phyloP scores from a whole-genome alignment of 1,140 invertebrate species.

The Brachionus plicatilis region DNA sequence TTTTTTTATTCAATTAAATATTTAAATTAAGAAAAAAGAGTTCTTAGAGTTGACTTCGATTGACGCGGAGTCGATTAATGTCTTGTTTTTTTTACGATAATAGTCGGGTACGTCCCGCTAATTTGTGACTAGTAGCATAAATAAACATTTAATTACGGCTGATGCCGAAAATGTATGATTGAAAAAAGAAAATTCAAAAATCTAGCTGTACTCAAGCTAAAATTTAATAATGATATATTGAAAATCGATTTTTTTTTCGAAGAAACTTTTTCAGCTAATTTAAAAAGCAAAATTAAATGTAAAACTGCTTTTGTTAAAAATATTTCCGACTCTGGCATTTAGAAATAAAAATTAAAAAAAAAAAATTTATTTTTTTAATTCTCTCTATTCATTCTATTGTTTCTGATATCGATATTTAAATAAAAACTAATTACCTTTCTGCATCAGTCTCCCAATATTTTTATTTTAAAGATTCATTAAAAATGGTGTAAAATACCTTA shows the following conservation, averaged over 20 bases:
- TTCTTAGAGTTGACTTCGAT: neutral
- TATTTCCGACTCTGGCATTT: neutral
- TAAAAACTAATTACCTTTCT: neutral
- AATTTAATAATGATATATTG: neutral
- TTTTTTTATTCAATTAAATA: too few relatives aligned
- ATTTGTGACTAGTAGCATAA: neutral
- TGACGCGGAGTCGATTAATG: neutral
- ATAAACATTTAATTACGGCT: neutral
- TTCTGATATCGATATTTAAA: neutral
- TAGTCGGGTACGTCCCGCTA: neutral
- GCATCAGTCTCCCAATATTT: neutral
- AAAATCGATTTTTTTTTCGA: neutral
- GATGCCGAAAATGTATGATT: neutral
- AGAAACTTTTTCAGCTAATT: neutral
- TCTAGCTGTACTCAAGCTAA: neutral
- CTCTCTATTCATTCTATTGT: neutral
- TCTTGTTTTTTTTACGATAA: neutral
- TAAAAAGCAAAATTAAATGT: neutral
- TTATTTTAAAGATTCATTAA: neutral
- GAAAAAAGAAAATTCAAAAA: neutral
- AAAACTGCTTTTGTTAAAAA: neutral
- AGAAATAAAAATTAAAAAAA: neutral
- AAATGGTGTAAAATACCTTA: neutral
- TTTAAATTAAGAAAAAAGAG: neutral
- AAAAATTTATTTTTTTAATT: neutral